Conservation (phyloP, 2,888 invertebrate species). For the Dendrolimus pini region DNA sequence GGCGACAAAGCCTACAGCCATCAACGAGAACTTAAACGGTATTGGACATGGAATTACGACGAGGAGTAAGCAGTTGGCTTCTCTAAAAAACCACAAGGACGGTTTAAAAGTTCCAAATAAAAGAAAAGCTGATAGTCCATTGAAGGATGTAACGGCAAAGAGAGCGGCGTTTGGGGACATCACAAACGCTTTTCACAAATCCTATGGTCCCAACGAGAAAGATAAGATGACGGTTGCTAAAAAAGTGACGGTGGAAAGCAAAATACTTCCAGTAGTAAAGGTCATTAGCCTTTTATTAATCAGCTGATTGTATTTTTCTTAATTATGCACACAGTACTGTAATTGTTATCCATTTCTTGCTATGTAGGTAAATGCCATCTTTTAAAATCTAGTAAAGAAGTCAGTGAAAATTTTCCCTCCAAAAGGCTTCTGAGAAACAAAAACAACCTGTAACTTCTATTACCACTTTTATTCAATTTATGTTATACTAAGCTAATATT, state of each 20-base stretch:
- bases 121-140: constrained; percentile 88
- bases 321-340: constrained; percentile 29
- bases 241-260: constrained; percentile 70
- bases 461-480: not conserved
- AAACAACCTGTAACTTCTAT: constrained; percentile 6
- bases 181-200: constrained; percentile 81
- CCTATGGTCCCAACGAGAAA: constrained; percentile 48
- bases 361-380: constrained; percentile 27
- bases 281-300: constrained; percentile 27
- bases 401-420: constrained; percentile 46
- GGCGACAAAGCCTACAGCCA: constrained; percentile 68
- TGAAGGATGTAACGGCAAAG: constrained; percentile 84
- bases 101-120: constrained; percentile 78
- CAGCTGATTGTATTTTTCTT: constrained; percentile 10
- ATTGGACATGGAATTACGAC: constrained; percentile 75
- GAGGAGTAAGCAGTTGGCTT: constrained; percentile 76
- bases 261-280: constrained; percentile 67
- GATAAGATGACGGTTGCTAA: constrained; percentile 56
- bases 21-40: constrained; percentile 62
- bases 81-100: constrained; percentile 62
- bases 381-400: too few species aligned
- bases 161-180: constrained; percentile 92
- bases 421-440: constrained; percentile 17
- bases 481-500: too few species aligned
- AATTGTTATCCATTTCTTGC: not conserved